Percentiles rank a stretch among this genome's conserved stretches.
Evolutionary conservation across 2,888 invertebrate species (phyloP).

Genomic region (Aradus depressus): DNA sequence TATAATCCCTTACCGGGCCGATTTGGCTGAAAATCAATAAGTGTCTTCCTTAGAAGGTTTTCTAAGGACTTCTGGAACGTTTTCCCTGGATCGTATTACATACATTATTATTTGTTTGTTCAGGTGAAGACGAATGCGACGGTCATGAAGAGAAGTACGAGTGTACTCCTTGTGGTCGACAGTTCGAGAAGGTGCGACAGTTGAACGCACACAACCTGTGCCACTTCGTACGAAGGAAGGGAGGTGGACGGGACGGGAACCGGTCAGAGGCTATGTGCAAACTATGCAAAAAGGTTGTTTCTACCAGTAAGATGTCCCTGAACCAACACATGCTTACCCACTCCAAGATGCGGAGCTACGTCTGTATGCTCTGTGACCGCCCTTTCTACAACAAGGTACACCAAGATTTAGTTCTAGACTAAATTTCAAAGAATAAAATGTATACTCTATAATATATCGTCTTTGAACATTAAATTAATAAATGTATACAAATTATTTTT

Average conservation of each 20-base stretch:
- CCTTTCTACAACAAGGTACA: conserved; percentile 31
- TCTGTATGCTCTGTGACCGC: conserved; percentile 36
- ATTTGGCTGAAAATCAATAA: too few relatives aligned
- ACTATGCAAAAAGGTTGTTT: conserved; percentile 32
- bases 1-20: too few relatives aligned
- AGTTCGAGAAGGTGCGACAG: conserved; percentile 20
- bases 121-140: conserved; percentile 21
- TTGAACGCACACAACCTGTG: conserved; percentile 22
- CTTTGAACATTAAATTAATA: too few relatives aligned
- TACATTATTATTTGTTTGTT: neutral
- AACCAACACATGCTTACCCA: conserved; percentile 35
- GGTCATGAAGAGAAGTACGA: conserved; percentile 22
- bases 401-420: too few relatives aligned
- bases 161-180: conserved; percentile 22
- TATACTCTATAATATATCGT: too few relatives aligned
- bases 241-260: conserved; percentile 2
- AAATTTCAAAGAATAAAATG: too few relatives aligned
- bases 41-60: too few relatives aligned
- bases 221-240: conserved; percentile 16
- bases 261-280: conserved; percentile 28
- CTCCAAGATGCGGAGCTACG: conserved; percentile 35
- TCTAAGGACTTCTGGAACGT: neutral
- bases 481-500: too few relatives aligned
- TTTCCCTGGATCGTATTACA: neutral
- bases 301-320: conserved; percentile 29